Conservation (phyloP, 2,113 vertebrate species). For the Pseudorectes ferrugineus region DNA sequence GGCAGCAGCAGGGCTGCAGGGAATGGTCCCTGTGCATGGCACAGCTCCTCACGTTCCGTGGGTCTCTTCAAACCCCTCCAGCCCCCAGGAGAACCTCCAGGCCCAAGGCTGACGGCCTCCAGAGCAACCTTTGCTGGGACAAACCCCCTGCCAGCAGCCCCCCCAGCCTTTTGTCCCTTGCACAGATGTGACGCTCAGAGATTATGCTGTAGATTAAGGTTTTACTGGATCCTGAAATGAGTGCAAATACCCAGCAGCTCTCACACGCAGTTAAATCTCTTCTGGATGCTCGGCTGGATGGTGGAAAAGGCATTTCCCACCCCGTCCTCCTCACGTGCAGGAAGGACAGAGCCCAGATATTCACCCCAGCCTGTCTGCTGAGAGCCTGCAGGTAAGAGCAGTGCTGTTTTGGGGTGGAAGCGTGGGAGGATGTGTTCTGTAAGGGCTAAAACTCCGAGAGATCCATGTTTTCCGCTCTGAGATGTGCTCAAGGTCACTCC, state of each 20-base stretch:
- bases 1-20: fast-evolving
- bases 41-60: background rate
- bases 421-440: background rate
- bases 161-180: background rate
- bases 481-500: background rate
- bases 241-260: constrained; percentile 27
- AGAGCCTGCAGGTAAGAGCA: constrained; percentile 37
- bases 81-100: background rate
- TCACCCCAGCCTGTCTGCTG: background rate
- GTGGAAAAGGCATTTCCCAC: background rate
- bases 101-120: background rate
- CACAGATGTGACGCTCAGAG: constrained; percentile 49
- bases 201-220: constrained; percentile 57
- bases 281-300: background rate
- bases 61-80: background rate
- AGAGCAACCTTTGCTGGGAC: background rate
- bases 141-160: background rate
- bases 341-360: background rate
- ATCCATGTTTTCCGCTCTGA: background rate
- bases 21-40: fast-evolving
- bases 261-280: background rate
- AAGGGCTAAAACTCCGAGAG: background rate
- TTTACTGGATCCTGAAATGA: constrained; percentile 47
- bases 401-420: background rate
- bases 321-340: background rate